Conservation (phyloP, 2,888 invertebrate genomes). For the Xestia c-nigrum region DNA sequence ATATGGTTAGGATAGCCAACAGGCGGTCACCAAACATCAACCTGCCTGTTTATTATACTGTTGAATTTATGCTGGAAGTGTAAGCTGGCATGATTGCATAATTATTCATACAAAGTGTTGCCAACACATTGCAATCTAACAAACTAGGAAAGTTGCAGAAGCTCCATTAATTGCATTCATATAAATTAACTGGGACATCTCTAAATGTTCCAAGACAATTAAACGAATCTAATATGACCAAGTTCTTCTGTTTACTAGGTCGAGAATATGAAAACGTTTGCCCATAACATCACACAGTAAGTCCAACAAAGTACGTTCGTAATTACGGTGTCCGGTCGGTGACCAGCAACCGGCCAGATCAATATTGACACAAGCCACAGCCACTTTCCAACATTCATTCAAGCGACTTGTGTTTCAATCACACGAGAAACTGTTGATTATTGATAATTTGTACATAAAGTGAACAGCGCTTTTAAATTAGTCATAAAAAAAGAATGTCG, state of each 20-base stretch:
- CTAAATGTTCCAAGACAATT: conserved; percentile 26
- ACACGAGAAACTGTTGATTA: conserved; percentile 70
- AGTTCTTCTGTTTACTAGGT: conserved; percentile 40
- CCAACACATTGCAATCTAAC: conserved; percentile 7
- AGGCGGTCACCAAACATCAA: conserved; percentile 3
- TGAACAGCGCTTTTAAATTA: conserved; percentile 61
- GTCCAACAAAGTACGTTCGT: conserved; percentile 53
- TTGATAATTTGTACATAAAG: conserved; percentile 72
- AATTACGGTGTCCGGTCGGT: conserved; percentile 64
- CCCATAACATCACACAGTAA: conserved; percentile 45
- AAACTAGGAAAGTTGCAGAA: conserved; percentile 7
- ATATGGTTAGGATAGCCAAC: conserved; percentile 25
- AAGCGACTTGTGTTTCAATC: conserved; percentile 67
- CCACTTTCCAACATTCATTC: conserved; percentile 72
- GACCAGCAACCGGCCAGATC: conserved; percentile 60
- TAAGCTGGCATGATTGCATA: conserved; percentile 10
- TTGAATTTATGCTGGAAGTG: neutral
- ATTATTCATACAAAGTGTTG: conserved; percentile 13
- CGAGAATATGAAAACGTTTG: conserved; percentile 53
- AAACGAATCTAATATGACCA: conserved; percentile 21
- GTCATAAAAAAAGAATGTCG: conserved; percentile 62
- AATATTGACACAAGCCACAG: conserved; percentile 74
- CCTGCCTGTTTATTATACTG: conserved; percentile 13
- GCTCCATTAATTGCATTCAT: neutral
- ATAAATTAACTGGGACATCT: neutral